Percentiles rank a stretch among this genome's conserved stretches.
Conservation (phyloP, 2,888 invertebrate genomes). For the Diarsia brunnea region DNA sequence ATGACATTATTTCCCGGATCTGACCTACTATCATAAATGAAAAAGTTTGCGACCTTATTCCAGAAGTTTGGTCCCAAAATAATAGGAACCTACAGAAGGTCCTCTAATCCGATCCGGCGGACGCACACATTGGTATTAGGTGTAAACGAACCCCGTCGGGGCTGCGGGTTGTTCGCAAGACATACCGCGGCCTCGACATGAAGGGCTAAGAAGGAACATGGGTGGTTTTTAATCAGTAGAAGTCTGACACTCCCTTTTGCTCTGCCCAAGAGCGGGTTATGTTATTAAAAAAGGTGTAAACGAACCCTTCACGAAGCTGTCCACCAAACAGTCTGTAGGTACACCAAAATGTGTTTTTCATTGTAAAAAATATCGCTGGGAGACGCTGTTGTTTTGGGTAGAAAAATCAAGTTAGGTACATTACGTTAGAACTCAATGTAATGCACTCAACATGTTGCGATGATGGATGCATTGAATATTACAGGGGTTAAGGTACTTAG, state of each 20-base stretch:
- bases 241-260: no score
- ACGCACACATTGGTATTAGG: neutral
- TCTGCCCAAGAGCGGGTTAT: no score
- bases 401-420: neutral
- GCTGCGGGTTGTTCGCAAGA: no score
- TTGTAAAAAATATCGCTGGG: neutral
- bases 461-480: neutral
- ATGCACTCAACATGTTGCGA: neutral
- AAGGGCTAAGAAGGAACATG: no score
- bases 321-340: neutral
- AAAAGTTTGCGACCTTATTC: constrained; percentile 56
- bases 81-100: constrained; percentile 2
- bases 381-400: neutral
- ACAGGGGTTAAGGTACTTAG: no score
- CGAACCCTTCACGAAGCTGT: neutral
- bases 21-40: constrained; percentile 60
- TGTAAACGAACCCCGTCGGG: neutral
- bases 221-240: no score
- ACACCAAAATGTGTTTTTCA: neutral
- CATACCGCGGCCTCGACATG: no score
- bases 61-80: constrained; percentile 38
- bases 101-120: neutral
- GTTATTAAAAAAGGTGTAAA: no score
- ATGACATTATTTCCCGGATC: constrained; percentile 34
- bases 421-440: neutral